These are phyloP conservation scores for Tinamus guttatus DNA, from an alignment of 2,113 vertebrate species.

Conservation along the genomic window DNA sequence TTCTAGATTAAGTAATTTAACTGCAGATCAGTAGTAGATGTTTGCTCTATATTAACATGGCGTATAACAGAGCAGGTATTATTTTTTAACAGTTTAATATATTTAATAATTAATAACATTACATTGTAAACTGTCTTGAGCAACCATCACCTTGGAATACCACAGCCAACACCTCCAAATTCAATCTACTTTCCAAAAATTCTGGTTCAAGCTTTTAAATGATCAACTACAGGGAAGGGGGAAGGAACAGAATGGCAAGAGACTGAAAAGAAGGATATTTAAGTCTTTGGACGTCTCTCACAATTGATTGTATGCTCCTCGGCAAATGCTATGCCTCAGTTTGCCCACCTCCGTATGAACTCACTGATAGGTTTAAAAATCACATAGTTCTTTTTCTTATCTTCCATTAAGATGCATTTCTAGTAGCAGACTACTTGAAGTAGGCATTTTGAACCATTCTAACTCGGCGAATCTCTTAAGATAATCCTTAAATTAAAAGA, in stretches of 20 bases:
- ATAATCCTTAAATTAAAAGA: not conserved
- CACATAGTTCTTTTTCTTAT: not conserved
- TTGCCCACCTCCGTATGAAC: not conserved
- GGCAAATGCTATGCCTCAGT: not conserved
- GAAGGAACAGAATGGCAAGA: slow-evolving; percentile 17
- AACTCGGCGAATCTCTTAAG: not conserved
- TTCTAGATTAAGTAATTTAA: slow-evolving; percentile 76
- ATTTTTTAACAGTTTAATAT: slow-evolving; percentile 74
- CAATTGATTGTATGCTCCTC: not conserved
- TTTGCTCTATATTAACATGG: slow-evolving; percentile 65
- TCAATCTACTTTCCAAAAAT: slow-evolving; percentile 50
- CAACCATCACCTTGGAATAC: slow-evolving; percentile 50
- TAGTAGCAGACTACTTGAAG: not conserved
- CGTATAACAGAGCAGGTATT: slow-evolving; percentile 62
- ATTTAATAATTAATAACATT: slow-evolving; percentile 75
- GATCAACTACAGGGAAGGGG: not conserved
- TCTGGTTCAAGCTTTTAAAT: slow-evolving; percentile 35
- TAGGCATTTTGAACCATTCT: not conserved
- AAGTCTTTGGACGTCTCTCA: not conserved
- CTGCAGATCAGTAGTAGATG: slow-evolving; percentile 66
- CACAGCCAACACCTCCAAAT: slow-evolving; percentile 32
- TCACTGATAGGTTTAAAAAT: not conserved
- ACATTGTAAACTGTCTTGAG: slow-evolving; percentile 64
- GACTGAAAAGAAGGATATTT: slow-evolving; percentile 10
- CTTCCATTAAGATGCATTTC: not conserved